Percentiles rank a stretch among this genome's conserved stretches.
phyloP scores from a whole-genome alignment of 2,888 invertebrate genomes.

The Melieria picta region DNA sequence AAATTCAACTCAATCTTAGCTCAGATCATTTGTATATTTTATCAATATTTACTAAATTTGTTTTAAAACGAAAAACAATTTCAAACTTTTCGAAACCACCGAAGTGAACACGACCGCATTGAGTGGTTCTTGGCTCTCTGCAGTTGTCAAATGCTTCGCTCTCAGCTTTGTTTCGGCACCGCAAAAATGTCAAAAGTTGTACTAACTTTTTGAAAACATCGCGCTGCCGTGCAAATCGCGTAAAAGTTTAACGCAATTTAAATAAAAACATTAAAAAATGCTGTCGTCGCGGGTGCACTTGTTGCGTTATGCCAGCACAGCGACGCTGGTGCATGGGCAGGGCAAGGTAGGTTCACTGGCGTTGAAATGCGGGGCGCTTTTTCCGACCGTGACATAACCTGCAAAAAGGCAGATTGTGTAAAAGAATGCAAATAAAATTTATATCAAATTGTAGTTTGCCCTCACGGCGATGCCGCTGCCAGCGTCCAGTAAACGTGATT shows the following conservation, averaged over 20 bases:
- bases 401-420: constrained; percentile 45
- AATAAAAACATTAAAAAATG: constrained; percentile 47
- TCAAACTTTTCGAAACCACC: not conserved
- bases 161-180: not conserved
- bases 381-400: constrained; percentile 56
- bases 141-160: not conserved
- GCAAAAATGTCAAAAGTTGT: constrained; percentile 14
- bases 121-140: no score
- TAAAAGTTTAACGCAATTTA: constrained; percentile 39
- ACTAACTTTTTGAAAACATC: constrained; percentile 33
- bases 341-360: constrained; percentile 48
- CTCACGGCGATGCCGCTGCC: constrained; percentile 1
- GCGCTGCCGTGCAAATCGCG: constrained; percentile 31
- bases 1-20: no score
- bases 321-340: constrained; percentile 39
- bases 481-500: constrained; percentile 43
- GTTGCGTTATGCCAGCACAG: constrained; percentile 46
- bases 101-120: not conserved
- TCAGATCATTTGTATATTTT: no score
- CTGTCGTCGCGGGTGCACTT: constrained; percentile 52
- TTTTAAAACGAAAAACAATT: no score
- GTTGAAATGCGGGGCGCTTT: not conserved
- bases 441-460: constrained; percentile 37
- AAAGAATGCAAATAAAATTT: constrained; percentile 10
- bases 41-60: no score